Base-by-base conservation (phyloP, 2,888 invertebrate genomes). In the Pelosia muscerda region DNA sequence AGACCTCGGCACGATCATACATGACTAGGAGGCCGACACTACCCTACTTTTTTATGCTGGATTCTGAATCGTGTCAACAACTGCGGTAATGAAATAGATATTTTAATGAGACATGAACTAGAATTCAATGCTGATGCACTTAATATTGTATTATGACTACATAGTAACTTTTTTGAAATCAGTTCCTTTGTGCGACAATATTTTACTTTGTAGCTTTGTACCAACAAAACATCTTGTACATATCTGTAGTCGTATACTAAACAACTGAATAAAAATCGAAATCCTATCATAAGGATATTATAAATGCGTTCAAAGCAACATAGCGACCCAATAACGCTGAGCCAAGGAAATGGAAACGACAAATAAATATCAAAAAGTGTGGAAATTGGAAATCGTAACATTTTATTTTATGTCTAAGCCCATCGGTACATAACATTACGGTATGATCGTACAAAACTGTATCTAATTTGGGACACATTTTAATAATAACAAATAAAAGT, bases 351-450 rank as follows among this genome's bases (percentile, higher is more conserved):
- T 76, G 74, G 72, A 58, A 78, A 80, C 61, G 63, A 42, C 69
- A 72, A 78, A 81, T 76, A 78, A 81, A 79, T 69, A 72, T 72
- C 66, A 53, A 63, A 73, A 80, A 80, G 66, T 70, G 77, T 77
- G 65, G 71, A 78, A 79, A 79, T 78, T 76, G 74, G 71, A 70
- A 74, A 65, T 68, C 68, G 69, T 78, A 69, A 69, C 73, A 69
- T 66, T 49, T 60, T 49, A 15, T 63, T 64, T 65, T 67, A 72
- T 72, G 73, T 71, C 42, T 42, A 6, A 42, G 61, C 65, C 71
- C 68, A 38, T 58, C 65, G 58, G 65, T 69, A 65, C 31, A 6
- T 11, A 60, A 42, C 25, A 42, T 13, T 34, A 60, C 11, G 13
- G 15, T 23, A 42, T 13, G 9, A 55, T 42, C 19, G 42, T 42